Evolutionary conservation across 1,140 invertebrate species (phyloP).

Genomic region (Patella vulgata): DNA sequence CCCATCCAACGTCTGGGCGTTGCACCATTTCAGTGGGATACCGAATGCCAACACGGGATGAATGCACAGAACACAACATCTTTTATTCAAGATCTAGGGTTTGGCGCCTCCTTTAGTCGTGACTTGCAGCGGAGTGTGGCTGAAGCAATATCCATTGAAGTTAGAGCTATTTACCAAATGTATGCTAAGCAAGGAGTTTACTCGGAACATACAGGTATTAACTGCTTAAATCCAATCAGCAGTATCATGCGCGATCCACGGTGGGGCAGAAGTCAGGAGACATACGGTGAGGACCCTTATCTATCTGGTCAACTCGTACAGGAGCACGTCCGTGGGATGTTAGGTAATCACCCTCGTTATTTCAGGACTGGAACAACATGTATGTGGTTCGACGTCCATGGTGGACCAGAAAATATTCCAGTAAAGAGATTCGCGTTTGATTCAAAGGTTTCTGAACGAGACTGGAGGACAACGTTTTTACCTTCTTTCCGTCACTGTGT

Average conservation of each 20-base stretch:
- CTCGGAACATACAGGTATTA: slow-evolving; percentile 34
- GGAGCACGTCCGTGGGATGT: slow-evolving; percentile 26
- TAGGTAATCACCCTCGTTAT: slow-evolving; percentile 42
- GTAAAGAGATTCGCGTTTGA: slow-evolving; percentile 56
- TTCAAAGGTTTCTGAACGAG: slow-evolving; percentile 51
- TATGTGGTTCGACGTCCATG: slow-evolving; percentile 63
- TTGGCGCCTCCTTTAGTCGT: slow-evolving; percentile 33
- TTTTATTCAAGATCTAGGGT: slow-evolving; percentile 39
- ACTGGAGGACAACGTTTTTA: slow-evolving; percentile 39
- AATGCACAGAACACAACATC: slow-evolving; percentile 29
- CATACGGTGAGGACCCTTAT: not conserved
- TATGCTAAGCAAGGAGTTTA: too few species aligned
- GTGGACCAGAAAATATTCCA: slow-evolving; percentile 61
- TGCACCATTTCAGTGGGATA: slow-evolving; percentile 57
- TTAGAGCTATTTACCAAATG: too few species aligned
- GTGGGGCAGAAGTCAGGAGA: slow-evolving; percentile 40
- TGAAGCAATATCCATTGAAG: too few species aligned
- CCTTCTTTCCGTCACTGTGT: slow-evolving; percentile 42
- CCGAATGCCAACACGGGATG: slow-evolving; percentile 58
- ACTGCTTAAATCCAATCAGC: slow-evolving; percentile 44
- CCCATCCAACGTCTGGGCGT: slow-evolving; percentile 55
- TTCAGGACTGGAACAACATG: slow-evolving; percentile 55
- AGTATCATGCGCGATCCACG: slow-evolving; percentile 48
- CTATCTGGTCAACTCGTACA: slow-evolving; percentile 24
- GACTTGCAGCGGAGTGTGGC: too few species aligned